A percentile compares a stretch with the other conserved stretches of the same genome.
Conservation (phyloP, 2,888 invertebrate species). For the Mactromeris polynyma region DNA sequence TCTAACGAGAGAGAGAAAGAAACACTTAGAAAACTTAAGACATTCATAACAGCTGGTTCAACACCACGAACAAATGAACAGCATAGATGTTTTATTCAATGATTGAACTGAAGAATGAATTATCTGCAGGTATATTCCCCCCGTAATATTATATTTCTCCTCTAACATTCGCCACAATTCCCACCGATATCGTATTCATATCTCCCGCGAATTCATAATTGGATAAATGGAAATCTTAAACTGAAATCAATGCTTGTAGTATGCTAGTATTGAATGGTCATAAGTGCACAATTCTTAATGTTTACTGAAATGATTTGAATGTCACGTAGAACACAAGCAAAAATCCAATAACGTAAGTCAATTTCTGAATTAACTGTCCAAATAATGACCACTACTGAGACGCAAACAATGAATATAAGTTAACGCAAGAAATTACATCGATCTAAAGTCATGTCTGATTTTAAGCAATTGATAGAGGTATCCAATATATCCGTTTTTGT, state of each 20-base stretch:
- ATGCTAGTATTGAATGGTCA: too few relatives aligned
- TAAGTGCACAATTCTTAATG: too few relatives aligned
- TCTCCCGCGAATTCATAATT: too few relatives aligned
- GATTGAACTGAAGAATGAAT: not conserved
- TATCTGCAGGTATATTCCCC: too few relatives aligned
- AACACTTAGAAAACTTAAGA: not conserved
- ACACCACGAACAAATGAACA: not conserved
- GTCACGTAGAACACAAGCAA: not conserved
- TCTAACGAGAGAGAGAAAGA: not conserved
- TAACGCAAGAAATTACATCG: slow-evolving; percentile 2
- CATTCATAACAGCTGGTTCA: not conserved
- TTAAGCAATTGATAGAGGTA: not conserved
- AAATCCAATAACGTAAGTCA: too few relatives aligned
- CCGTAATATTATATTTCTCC: too few relatives aligned
- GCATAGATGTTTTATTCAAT: not conserved
- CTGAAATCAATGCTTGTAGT: too few relatives aligned
- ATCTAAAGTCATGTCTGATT: not conserved
- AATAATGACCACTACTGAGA: not conserved
- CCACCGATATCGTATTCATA: too few relatives aligned
- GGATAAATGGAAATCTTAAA: too few relatives aligned
- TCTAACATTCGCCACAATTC: too few relatives aligned
- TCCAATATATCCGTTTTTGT: too few relatives aligned
- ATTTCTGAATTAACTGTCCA: not conserved
- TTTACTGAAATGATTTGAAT: not conserved
- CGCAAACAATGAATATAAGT: not conserved